Evolutionary conservation across 2,888 invertebrate species (phyloP), one percentile per base, ranked within the genome.

Genomic region (Catocala nupta): DNA sequence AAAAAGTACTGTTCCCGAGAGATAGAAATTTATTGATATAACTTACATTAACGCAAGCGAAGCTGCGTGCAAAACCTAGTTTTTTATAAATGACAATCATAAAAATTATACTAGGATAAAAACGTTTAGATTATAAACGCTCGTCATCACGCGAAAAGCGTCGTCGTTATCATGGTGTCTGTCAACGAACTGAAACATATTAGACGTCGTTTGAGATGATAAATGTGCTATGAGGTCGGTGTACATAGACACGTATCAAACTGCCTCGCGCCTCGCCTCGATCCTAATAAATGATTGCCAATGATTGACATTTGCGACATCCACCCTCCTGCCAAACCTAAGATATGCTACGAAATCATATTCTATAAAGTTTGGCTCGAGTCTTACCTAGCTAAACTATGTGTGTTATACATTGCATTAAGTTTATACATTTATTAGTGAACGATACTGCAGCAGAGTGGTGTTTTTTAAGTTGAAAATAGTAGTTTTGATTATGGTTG

Each of bases 131-230:
- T 81, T 80, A 82, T 84, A 82, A 85, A 81, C 81, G 79, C 77
- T 75, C 71, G 81, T 79, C 73, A 81, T 75, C 77, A 75, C 75
- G 71, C 70, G 62, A 65, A 75, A 66, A 62, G 70, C 67, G 74
- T 76, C 78, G 55, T 42, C 78, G 84, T 87, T 90, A 89, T 88
- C 90, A 70, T 80, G 73, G 73, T 66, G 75, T 81, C 90, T 91
- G 92, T 92, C 93, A 88, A 81, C 85, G 78, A 77, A 80, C 80
- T 86, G 82, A 86, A 92, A 92, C 90, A 92, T 93, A 93, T 93
- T 93, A 93, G 90, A 91, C 88, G 84, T 89, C 89, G 84, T 86
- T 83, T 84, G 77, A 81, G 87, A 90, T 93, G 93, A 93, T 93
- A 89, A 90, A 93, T 92, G 92, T 87, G 83, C 80, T 80, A 78